phyloP scores from a whole-genome alignment of 2,113 vertebrate species.

The Muscicapa adusta region DNA sequence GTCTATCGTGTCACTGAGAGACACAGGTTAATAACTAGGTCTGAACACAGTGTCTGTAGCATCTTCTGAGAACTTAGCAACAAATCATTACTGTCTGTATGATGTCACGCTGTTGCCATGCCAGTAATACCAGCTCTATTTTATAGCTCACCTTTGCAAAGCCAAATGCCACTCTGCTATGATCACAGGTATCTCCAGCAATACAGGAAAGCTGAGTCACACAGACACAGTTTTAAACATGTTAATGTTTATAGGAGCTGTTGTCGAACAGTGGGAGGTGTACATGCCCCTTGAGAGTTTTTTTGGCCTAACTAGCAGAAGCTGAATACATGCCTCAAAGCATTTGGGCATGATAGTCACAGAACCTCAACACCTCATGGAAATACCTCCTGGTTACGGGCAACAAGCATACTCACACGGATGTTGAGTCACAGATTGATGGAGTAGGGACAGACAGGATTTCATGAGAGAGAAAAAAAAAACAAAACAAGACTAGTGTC shows the following conservation, averaged over 20 bases:
- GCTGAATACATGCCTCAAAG: background rate
- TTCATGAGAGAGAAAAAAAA: background rate
- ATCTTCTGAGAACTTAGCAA: background rate
- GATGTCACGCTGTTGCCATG: background rate
- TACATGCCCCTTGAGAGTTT: background rate
- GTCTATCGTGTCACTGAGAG: background rate
- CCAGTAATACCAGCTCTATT: background rate
- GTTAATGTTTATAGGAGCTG: background rate
- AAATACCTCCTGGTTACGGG: rapidly evolving
- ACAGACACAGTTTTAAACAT: background rate
- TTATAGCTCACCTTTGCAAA: background rate
- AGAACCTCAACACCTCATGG: background rate
- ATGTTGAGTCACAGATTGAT: background rate
- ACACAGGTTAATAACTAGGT: background rate
- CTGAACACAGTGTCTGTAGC: background rate
- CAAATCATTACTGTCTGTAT: background rate
- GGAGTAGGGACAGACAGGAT: background rate
- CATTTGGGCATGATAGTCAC: background rate
- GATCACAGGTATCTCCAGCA: background rate
- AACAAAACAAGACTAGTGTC: rapidly evolving
- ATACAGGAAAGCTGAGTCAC: background rate
- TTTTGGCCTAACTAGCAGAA: background rate
- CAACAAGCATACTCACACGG: background rate
- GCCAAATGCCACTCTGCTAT: background rate
- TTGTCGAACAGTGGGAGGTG: background rate